phyloP scores from a whole-genome alignment of 1,140 invertebrate species.

The Eulimnadia texana region DNA sequence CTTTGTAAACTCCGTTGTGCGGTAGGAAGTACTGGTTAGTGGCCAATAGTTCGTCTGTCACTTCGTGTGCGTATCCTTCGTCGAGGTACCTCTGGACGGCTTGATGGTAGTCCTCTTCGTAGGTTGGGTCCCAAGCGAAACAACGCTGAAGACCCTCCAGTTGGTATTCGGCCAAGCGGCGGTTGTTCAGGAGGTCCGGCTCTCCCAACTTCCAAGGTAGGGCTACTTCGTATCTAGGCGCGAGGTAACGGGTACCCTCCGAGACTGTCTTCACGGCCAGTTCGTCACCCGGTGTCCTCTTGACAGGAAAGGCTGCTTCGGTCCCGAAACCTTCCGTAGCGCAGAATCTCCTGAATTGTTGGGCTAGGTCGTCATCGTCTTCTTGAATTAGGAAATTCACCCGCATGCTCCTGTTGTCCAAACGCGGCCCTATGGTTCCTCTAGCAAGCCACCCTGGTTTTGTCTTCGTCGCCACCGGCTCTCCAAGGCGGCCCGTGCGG shows the following conservation, averaged over 20 bases:
- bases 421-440: background rate
- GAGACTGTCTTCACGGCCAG: background rate
- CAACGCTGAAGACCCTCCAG: background rate
- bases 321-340: constrained; percentile 4
- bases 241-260: background rate
- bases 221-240: background rate
- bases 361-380: too few relatives aligned
- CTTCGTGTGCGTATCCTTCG: background rate
- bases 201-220: background rate
- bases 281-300: background rate
- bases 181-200: background rate
- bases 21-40: background rate
- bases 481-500: background rate
- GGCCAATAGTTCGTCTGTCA: background rate
- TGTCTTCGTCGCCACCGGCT: background rate
- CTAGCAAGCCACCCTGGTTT: background rate
- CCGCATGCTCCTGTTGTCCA: too few relatives aligned
- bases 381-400: too few relatives aligned
- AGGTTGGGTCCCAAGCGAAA: background rate
- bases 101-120: background rate
- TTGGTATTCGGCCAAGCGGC: background rate
- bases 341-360: background rate
- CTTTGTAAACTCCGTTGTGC: background rate
- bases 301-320: background rate
- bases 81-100: background rate